Base-by-base conservation (phyloP, 2,888 invertebrate species). In the Ametastegia equiseti region DNA sequence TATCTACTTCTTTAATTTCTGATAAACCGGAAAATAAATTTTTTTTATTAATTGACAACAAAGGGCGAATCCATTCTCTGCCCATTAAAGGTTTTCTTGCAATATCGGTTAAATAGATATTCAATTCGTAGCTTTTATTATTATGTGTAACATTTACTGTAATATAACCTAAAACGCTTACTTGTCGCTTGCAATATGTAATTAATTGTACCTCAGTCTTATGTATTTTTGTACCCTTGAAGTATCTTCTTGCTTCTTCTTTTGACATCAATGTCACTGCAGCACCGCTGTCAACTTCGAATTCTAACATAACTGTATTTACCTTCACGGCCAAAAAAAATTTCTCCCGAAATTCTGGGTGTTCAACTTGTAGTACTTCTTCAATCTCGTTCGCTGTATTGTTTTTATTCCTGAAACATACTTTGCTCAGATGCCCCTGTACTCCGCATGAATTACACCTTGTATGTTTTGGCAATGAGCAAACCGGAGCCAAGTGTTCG, bases 51-150 rank as follows among this genome's bases (percentile, higher is more conserved):
- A 19, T 11, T 57, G 6, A 30, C 13, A 80, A 13, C 65, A 86
- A 83, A 80, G 83, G 57, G 11, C 81, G 82, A 42, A 86, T 79
- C 85, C 84, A 86, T 73, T 87, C 84, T 57, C 84, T 78, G 39
- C 85, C 87, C 15, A 85, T 67, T 15, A 87, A 77, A 57, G 85
- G 85, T 69, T 80, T 39, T 33, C 81, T 82, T 47, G 85, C 81
- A 54, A 83, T 65, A 78, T 84, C 80, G n/a, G 80, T 78, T 19
- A 86, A 36, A 83, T 81, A 84, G 75, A 85, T 71, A 65, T 84
- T 83, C 73, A 84, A 80, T 30, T 80, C 69, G 69, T 82, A 77
- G 3, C 47, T 27, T 36, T 39, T 15, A 42, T 60, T 15, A 30
- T 78, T 33, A 19, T 50, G 39, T n/a, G 13, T 39, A 69, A 69